These are phyloP conservation scores for Myotis daubentonii DNA, from an alignment of 2,797 vertebrate species.

Conservation along the genomic window DNA sequence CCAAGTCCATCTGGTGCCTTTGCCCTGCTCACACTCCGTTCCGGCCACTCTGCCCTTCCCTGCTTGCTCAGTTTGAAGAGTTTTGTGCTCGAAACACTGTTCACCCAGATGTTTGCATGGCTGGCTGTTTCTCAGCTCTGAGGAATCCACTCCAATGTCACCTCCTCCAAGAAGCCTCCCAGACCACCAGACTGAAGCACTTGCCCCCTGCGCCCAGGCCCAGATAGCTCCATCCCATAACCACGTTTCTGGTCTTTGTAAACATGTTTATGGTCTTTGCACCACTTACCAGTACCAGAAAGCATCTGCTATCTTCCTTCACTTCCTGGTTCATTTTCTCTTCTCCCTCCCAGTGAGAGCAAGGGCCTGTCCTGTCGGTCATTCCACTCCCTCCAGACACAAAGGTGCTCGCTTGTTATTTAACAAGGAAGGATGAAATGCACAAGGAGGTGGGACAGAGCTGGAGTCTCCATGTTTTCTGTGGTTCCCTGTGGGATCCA, in stretches of 20 bases:
- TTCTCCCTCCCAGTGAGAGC: background rate
- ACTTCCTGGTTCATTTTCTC: background rate
- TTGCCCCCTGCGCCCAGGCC: background rate
- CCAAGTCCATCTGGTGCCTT: background rate
- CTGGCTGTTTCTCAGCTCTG: background rate
- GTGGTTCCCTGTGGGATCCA: background rate
- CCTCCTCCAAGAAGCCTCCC: background rate
- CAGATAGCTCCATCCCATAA: rapidly evolving
- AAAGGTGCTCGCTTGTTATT: rapidly evolving
- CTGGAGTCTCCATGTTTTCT: background rate
- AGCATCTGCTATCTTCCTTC: background rate
- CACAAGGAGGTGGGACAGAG: background rate
- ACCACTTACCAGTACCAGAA: rapidly evolving
- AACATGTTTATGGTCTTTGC: too few species aligned
- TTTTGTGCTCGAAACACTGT: background rate
- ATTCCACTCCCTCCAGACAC: too few species aligned
- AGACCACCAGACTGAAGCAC: background rate
- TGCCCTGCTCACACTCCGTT: background rate
- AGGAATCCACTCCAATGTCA: background rate
- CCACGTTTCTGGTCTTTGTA: background rate
- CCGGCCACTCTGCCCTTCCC: background rate
- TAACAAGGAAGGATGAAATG: background rate
- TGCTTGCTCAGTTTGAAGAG: background rate
- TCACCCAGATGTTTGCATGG: background rate
- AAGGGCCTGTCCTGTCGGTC: background rate